phyloP scores from a whole-genome alignment of 2,113 vertebrate genomes.

The Grus americana region DNA sequence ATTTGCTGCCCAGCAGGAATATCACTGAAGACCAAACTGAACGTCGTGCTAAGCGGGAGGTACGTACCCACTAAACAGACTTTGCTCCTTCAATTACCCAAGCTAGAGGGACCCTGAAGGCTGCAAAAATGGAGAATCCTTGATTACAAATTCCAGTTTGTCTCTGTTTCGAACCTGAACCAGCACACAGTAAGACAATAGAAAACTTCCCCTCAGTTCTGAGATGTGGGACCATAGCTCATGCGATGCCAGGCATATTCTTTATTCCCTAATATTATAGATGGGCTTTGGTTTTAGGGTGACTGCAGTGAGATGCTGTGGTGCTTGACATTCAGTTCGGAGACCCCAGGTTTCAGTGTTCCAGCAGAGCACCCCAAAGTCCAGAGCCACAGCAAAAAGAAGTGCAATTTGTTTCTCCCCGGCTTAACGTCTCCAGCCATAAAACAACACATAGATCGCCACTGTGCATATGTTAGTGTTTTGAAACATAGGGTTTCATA shows the following conservation, averaged over 20 bases:
- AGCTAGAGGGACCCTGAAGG: not conserved
- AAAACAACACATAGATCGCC: not conserved
- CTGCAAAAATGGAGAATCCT: not conserved
- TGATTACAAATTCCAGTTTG: not conserved
- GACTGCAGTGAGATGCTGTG: not conserved
- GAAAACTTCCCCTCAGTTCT: not conserved
- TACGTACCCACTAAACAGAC: not conserved
- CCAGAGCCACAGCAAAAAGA: not conserved
- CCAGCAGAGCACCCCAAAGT: not conserved
- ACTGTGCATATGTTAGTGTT: not conserved
- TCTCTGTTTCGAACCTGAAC: not conserved
- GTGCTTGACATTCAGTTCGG: not conserved
- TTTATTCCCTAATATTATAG: not conserved
- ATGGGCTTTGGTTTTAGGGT: not conserved
- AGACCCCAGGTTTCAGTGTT: not conserved
- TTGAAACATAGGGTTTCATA: not conserved
- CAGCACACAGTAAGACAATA: not conserved
- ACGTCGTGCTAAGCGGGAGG: not conserved
- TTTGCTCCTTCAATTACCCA: fast-evolving
- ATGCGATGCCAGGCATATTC: not conserved
- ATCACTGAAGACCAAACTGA: not conserved
- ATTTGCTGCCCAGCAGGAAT: not conserved
- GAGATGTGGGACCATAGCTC: not conserved
- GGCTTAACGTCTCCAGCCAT: not conserved
- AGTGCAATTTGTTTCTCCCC: not conserved